Evolutionary conservation across 2,888 invertebrate species (phyloP).

Genomic region (Tuta absoluta): DNA sequence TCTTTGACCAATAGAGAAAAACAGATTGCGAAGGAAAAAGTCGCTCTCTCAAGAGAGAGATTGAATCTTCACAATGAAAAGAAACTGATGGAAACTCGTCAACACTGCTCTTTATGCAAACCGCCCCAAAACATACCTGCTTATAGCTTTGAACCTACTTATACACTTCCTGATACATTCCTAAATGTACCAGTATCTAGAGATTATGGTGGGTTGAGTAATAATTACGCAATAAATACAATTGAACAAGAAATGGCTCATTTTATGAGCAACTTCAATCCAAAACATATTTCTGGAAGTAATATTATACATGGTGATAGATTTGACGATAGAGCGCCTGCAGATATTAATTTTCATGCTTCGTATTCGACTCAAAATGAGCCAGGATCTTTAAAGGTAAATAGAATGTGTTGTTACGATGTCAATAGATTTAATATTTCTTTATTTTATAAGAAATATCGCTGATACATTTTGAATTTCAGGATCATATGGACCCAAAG

Average conservation of each 20-base stretch:
- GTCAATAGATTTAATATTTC: background rate
- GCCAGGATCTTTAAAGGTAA: conserved; percentile 53
- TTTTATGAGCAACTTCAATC: conserved; percentile 57
- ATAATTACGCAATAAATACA: conserved; percentile 53
- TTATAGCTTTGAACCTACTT: conserved; percentile 49
- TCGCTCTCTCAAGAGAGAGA: conserved; percentile 81
- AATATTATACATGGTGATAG: conserved; percentile 35
- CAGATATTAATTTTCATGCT: conserved; percentile 38
- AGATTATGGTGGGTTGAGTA: conserved; percentile 54
- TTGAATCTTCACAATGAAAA: conserved; percentile 78
- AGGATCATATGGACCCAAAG: conserved; percentile 77
- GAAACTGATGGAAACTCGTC: conserved; percentile 69
- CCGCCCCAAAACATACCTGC: conserved; percentile 53
- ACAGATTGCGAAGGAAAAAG: conserved; percentile 83
- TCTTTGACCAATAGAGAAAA: conserved; percentile 81
- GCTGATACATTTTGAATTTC: conserved; percentile 39
- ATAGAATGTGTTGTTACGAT: conserved; percentile 19
- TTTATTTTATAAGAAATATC: no score
- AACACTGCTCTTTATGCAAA: conserved; percentile 70
- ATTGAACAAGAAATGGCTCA: conserved; percentile 70
- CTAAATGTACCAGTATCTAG: conserved; percentile 56
- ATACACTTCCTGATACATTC: conserved; percentile 51
- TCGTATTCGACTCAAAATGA: conserved; percentile 42
- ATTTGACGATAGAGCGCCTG: conserved; percentile 30
- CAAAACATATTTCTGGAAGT: conserved; percentile 49